Conservation (phyloP, 2,888 invertebrate genomes). For the Pollenia amentaria region DNA sequence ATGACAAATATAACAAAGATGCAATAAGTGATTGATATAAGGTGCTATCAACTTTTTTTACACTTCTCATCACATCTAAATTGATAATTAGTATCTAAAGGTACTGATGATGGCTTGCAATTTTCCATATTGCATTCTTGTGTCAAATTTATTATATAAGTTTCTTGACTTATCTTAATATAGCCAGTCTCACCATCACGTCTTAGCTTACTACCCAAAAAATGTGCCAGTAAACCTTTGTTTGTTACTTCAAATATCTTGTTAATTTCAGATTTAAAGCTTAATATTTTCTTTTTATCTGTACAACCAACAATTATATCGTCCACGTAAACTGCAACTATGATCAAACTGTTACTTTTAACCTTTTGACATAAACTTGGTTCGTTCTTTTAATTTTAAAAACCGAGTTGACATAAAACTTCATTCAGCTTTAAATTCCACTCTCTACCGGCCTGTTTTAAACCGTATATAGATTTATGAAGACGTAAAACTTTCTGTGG, state of each 20-base stretch:
- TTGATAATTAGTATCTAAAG: not conserved
- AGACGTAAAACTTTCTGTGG: conserved; percentile 72
- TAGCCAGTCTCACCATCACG: not conserved
- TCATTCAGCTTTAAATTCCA: conserved; percentile 21
- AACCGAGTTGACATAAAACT: conserved; percentile 67
- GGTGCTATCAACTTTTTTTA: too few relatives aligned
- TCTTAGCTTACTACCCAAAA: not conserved
- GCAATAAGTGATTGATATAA: too few relatives aligned
- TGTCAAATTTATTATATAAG: not conserved
- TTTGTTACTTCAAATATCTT: conserved; percentile 63
- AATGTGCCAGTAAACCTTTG: not conserved
- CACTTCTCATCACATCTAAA: too few relatives aligned
- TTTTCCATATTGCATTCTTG: not conserved
- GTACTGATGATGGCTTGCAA: conserved; percentile 9
- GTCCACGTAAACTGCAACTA: conserved; percentile 47
- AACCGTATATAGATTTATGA: conserved; percentile 74
- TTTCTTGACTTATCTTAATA: not conserved
- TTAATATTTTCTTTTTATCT: conserved; percentile 39
- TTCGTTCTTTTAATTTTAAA: conserved; percentile 65
- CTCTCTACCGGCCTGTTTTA: conserved; percentile 37
- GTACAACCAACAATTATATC: conserved; percentile 54
- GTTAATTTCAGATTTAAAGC: conserved; percentile 52
- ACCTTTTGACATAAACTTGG: conserved; percentile 43
- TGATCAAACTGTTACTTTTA: not conserved
- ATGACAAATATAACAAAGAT: too few relatives aligned